These are phyloP conservation scores for Pinna nobilis DNA, from an alignment of 1,140 invertebrate genomes.

Conservation along the genomic window DNA sequence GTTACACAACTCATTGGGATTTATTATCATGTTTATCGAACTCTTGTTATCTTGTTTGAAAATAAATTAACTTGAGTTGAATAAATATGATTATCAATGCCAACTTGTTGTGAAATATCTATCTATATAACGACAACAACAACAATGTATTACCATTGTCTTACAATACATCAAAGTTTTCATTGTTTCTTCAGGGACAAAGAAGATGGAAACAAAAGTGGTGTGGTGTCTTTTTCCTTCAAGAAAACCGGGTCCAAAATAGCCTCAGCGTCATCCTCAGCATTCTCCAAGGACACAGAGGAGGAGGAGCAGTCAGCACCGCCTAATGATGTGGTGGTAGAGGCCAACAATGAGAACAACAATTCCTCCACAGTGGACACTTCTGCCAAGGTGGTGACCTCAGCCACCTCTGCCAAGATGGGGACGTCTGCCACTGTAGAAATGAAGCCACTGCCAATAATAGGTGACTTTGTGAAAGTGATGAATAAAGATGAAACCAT, in stretches of 20 bases:
- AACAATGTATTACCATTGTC: no score
- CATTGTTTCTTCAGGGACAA: background rate
- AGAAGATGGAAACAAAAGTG: background rate
- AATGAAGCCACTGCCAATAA: background rate
- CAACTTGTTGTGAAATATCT: background rate
- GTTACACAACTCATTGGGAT: background rate
- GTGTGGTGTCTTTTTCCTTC: constrained; percentile 9
- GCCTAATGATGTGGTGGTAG: background rate
- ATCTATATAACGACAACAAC: no score
- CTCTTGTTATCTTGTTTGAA: background rate
- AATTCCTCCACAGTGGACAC: background rate
- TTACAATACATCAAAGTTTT: no score
- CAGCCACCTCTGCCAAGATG: background rate
- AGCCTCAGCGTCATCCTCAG: constrained; percentile 3
- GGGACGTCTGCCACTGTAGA: no score
- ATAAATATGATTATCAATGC: no score
- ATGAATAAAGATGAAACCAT: constrained; percentile 56
- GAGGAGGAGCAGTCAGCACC: no score
- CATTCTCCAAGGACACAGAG: background rate
- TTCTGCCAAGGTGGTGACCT: background rate
- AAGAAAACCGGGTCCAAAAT: constrained; percentile 7
- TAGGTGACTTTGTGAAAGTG: constrained; percentile 55
- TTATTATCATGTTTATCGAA: background rate
- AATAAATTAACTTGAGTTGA: no score
- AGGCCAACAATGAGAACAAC: background rate